Evolutionary conservation across 37 sponge, comb jelly and placozoan species (phyloP).

Genomic region (Spongilla lacustris): DNA sequence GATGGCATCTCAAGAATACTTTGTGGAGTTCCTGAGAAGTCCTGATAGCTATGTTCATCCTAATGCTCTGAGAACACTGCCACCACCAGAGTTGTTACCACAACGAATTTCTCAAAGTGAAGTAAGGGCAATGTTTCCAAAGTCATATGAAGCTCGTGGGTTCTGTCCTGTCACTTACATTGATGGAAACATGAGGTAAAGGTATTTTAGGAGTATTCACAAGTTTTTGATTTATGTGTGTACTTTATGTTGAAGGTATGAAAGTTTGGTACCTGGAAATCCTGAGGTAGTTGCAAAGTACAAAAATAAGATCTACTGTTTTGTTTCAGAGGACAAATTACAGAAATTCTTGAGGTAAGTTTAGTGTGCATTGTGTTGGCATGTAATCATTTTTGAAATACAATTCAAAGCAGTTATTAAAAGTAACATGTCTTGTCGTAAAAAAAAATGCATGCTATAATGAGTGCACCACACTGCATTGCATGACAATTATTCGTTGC

Average conservation of each 20-base stretch:
- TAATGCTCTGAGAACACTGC: constrained; percentile 58
- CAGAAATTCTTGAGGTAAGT: constrained; percentile 85
- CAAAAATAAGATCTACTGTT: constrained; percentile 79
- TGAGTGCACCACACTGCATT: too few species aligned
- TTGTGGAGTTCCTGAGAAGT: constrained; percentile 64
- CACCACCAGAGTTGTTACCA: constrained; percentile 63
- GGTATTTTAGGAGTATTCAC: background rate
- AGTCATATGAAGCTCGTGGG: constrained; percentile 80
- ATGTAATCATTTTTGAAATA: too few species aligned
- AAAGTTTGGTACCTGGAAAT: constrained; percentile 80
- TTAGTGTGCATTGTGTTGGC: background rate
- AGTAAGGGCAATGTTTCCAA: constrained; percentile 88
- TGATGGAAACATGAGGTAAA: constrained; percentile 78
- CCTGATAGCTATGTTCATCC: constrained; percentile 80
- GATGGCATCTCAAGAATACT: constrained; percentile 56
- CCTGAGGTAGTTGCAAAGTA: constrained; percentile 74
- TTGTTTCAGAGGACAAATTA: constrained; percentile 59
- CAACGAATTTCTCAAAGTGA: constrained; percentile 60
- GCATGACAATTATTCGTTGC: too few species aligned
- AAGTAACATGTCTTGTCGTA: too few species aligned
- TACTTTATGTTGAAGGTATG: constrained; percentile 76
- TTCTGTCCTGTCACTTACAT: constrained; percentile 95
- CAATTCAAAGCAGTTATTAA: too few species aligned
- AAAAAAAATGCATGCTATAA: too few species aligned
- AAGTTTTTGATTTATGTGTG: background rate